Evolutionary conservation across 2,797 vertebrate species (phyloP).

Genomic region (Neopelma chrysocephalum): DNA sequence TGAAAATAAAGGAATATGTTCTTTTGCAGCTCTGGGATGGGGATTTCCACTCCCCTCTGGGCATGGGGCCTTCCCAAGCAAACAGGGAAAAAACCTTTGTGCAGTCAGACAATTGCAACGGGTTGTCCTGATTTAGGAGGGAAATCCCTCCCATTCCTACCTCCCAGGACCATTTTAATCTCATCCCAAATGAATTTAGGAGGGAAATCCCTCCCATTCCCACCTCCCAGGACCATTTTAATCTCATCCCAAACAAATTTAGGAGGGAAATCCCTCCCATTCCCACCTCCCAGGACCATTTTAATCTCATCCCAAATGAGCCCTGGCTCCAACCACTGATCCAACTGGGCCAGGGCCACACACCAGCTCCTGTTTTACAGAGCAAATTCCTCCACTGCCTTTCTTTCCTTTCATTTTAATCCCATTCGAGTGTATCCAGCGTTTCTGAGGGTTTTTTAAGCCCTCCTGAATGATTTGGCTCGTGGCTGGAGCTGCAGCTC

Average conservation of each 20-base stretch:
- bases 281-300: background rate
- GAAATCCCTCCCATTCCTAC: background rate
- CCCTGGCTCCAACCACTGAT: background rate
- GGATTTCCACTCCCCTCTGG: too few species aligned
- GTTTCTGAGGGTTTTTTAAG: background rate
- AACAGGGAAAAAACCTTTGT: background rate
- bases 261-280: background rate
- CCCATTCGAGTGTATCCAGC: background rate
- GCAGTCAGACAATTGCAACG: fast-evolving
- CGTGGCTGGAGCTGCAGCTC: background rate
- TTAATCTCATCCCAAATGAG: background rate
- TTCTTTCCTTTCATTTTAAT: background rate
- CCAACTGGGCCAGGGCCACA: background rate
- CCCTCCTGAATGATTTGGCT: background rate
- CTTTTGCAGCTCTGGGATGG: fast-evolving
- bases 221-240: background rate
- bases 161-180: background rate
- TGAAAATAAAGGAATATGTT: background rate
- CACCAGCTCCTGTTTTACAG: background rate
- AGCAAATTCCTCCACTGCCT: background rate
- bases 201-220: background rate
- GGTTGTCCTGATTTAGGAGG: background rate
- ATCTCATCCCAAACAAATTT: background rate
- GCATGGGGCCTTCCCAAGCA: background rate
- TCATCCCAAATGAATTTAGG: too few species aligned